These are phyloP conservation scores for Melinopterus prodromus DNA, from an alignment of 2,888 invertebrate genomes.

Conservation along the genomic window DNA sequence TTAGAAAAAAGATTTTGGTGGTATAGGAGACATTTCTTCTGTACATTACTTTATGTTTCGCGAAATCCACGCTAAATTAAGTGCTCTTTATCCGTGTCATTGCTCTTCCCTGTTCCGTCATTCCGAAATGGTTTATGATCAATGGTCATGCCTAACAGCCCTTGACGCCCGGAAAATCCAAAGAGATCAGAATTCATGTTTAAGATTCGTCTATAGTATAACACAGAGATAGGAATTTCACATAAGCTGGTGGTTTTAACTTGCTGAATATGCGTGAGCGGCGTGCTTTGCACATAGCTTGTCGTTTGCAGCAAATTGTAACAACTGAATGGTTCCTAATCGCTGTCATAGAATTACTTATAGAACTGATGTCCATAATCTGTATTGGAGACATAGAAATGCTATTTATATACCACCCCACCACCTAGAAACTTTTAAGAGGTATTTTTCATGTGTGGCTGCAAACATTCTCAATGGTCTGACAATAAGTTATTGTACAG, in stretches of 20 bases:
- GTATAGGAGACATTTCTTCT: too few species aligned
- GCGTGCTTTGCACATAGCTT: background rate
- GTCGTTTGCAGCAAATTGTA: background rate
- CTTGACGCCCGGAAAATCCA: background rate
- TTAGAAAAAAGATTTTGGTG: too few species aligned
- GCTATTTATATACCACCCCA: background rate
- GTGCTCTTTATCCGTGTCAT: background rate
- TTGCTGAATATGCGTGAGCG: background rate
- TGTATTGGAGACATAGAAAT: background rate
- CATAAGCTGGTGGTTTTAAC: background rate
- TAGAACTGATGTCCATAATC: conserved; percentile 13
- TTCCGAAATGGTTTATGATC: background rate
- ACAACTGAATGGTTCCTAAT: background rate
- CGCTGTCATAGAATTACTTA: background rate
- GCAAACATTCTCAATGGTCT: background rate
- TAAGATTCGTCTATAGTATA: conserved; percentile 5
- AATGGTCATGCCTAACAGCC: background rate
- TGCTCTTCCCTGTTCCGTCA: conserved; percentile 4
- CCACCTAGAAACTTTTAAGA: background rate
- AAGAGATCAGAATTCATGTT: background rate
- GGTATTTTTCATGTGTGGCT: background rate
- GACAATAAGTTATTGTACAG: background rate
- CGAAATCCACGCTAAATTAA: background rate
- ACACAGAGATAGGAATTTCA: background rate
- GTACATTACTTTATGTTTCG: too few species aligned